Percentiles rank a stretch among this genome's conserved stretches.
phyloP scores from a whole-genome alignment of 64 coral and sea anemone genomes.

The Montipora cactus region DNA sequence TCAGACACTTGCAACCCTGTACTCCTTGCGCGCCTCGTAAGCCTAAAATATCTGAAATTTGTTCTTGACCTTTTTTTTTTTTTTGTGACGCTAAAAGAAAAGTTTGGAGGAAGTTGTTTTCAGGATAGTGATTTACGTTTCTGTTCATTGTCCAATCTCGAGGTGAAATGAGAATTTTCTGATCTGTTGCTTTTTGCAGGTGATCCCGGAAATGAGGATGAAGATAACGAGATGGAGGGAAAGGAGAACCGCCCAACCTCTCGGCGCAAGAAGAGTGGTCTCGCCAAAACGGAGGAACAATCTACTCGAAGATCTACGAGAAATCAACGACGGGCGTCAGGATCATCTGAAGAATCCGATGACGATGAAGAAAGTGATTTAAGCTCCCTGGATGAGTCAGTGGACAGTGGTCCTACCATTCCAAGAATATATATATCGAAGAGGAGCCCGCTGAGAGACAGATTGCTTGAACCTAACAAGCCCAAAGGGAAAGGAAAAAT shows the following conservation, averaged over 20 bases:
- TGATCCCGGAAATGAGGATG: slow-evolving; percentile 3
- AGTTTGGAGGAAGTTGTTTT: too few species aligned
- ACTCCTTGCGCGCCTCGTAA: too few species aligned
- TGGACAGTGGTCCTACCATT: background rate
- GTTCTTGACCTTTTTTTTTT: too few species aligned
- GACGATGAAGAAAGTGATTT: background rate
- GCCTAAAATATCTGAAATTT: too few species aligned
- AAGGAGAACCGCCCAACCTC: background rate
- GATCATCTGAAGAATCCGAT: slow-evolving; percentile 8
- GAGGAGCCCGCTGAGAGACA: background rate
- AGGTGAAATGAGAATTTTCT: background rate
- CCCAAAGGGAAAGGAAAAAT: background rate
- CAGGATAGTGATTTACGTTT: too few species aligned
- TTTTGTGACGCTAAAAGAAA: too few species aligned
- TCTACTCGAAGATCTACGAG: slow-evolving; percentile 9
- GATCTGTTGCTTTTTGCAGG: slow-evolving; percentile 1
- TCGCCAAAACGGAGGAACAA: background rate
- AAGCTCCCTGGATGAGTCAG: slow-evolving; percentile 24
- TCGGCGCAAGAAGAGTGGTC: background rate
- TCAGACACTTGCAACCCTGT: too few species aligned
- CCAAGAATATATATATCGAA: background rate
- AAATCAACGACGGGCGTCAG: background rate
- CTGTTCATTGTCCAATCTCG: too few species aligned
- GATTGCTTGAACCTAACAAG: background rate
- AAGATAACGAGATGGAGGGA: background rate